Conservation (phyloP, 2,888 invertebrate genomes). For the Eupithecia exiguata region DNA sequence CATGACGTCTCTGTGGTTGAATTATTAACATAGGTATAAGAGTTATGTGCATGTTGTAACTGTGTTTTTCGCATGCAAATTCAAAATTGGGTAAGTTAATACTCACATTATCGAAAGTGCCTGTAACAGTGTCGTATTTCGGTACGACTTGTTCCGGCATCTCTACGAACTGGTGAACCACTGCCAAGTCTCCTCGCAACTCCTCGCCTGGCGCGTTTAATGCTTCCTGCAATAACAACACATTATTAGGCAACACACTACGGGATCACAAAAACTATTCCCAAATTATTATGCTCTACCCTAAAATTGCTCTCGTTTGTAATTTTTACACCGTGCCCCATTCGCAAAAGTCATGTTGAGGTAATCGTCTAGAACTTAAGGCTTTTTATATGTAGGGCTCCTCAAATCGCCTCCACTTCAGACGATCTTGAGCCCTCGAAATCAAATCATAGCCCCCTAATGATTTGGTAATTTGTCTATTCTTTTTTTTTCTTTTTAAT, state of each 20-base stretch:
- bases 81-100: not conserved
- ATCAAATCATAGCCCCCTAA: not conserved
- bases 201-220: conserved; percentile 78
- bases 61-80: not conserved
- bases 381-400: not conserved
- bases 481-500: no score
- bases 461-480: no score
- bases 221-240: conserved; percentile 82
- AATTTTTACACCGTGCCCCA: no score
- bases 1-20: no score
- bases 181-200: conserved; percentile 86
- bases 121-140: conserved; percentile 64
- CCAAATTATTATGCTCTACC: no score
- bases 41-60: not conserved
- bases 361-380: not conserved
- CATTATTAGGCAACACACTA: no score
- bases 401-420: no score
- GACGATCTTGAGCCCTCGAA: no score
- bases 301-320: no score
- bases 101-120: conserved; percentile 66
- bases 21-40: not conserved
- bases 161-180: conserved; percentile 89
- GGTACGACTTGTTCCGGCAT: conserved; percentile 86
- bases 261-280: no score
- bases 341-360: not conserved